phyloP scores from a whole-genome alignment of 2,113 vertebrate species.

The Xenus cinereus region DNA sequence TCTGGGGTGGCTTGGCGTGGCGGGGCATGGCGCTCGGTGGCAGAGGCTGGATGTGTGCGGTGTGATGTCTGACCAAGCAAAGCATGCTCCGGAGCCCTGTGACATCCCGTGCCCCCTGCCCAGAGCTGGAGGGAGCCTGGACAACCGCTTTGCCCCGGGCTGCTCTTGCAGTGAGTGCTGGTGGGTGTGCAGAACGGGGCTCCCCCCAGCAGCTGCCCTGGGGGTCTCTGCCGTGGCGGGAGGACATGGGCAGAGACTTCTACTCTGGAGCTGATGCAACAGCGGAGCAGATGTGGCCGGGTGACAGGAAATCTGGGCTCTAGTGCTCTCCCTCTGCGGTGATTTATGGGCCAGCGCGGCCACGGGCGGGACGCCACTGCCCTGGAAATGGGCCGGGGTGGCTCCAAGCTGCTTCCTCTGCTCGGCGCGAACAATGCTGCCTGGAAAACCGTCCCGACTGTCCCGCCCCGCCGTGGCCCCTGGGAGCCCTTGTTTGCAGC shows the following conservation, averaged over 20 bases:
- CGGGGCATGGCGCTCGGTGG: accelerated
- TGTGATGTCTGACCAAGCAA: accelerated
- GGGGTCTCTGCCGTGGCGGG: accelerated
- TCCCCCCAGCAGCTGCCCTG: background rate
- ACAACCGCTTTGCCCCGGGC: background rate
- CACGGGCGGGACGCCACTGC: background rate
- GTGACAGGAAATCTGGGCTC: background rate
- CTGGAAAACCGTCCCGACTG: background rate
- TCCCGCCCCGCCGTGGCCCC: background rate
- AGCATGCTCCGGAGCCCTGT: accelerated
- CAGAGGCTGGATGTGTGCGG: background rate
- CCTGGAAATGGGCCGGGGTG: slow-evolving; percentile 15
- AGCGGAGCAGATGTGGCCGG: background rate
- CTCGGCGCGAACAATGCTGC: background rate
- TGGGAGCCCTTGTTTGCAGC: background rate
- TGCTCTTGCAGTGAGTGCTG: background rate
- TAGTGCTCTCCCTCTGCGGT: background rate
- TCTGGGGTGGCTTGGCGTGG: background rate
- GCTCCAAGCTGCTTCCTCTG: slow-evolving; percentile 40
- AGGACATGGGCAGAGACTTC: background rate
- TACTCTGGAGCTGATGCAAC: background rate
- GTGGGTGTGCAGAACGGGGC: accelerated
- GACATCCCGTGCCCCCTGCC: accelerated
- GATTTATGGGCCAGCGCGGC: background rate
- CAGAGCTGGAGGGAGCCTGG: accelerated